Base-by-base conservation (phyloP, 2,888 invertebrate genomes). In the Ophion obscuratus region DNA sequence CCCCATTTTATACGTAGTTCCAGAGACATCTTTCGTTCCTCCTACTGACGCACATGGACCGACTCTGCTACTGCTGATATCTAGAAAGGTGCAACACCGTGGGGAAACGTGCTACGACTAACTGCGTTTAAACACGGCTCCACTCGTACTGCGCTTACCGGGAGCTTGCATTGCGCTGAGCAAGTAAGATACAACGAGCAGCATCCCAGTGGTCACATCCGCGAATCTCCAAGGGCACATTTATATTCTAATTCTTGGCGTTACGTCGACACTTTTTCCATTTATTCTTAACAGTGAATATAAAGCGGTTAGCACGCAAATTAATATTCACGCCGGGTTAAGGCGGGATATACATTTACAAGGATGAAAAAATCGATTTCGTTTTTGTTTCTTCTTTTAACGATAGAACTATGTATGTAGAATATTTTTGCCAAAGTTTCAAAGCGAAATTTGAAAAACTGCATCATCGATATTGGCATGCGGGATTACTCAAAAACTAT, bases 31-130 rank as follows among this genome's bases (percentile, higher is more conserved):
- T n/a, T 64, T 53, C 53, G 27, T 81, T 53, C 53, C 57, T 66
- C 57, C 57, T 36, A 80, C 79, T 75, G 83, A 84, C 70, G 74
- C 80, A 64, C 78, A n/a, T 36, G 57, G 71, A 66, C 5, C 61
- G 53, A 68, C 87, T 86, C 87, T 86, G 77, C 84, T 14, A 2
- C 86, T 84, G 87, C 87, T 88, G 89, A 90, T 92, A 92, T 91
- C 91, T 91, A 87, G 83, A 78, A 83, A 77, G 78, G 17, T 67
- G 73, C 27, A 80, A 62, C 68, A 77, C 67, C 67, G 64, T 77
- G 62, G 62, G 44, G 78, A 17, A 64, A 78, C 57, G 75, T 47
- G 79, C 71, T 76, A 85, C 67, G 36, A 74, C 80, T 71, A 76
- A 47, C 67, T 73, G 62, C 47, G 53, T 17, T 71, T 76, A 44